These are phyloP conservation scores for Artibeus lituratus DNA, from an alignment of 2,797 vertebrate genomes.

Conservation along the genomic window DNA sequence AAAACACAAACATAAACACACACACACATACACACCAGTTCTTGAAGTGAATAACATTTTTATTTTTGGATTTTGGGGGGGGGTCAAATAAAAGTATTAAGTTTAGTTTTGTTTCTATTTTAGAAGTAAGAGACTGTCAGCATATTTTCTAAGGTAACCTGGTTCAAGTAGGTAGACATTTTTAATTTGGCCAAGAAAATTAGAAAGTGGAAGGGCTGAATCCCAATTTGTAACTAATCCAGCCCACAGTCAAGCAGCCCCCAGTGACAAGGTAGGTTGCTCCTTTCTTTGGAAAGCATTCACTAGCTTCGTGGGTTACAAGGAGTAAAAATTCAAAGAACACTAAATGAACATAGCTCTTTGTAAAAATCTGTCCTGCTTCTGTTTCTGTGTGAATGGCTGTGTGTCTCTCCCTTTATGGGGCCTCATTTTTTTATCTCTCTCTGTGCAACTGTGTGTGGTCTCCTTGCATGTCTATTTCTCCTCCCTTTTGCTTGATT, in stretches of 20 bases:
- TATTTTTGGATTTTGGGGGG: not conserved
- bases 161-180: not conserved
- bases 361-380: not conserved
- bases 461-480: constrained; percentile 23
- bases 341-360: not conserved
- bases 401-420: not conserved
- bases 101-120: not conserved
- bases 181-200: not conserved
- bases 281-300: not conserved
- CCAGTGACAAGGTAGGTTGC: not conserved
- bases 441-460: constrained; percentile 17
- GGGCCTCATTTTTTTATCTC: constrained; percentile 7
- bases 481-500: not conserved
- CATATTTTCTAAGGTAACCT: not conserved
- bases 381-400: not conserved
- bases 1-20: not conserved
- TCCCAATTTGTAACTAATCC: not conserved
- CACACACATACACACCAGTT: not conserved
- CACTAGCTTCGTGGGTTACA: not conserved
- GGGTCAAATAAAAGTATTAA: not conserved
- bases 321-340: not conserved
- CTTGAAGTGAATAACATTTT: not conserved
- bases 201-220: not conserved
- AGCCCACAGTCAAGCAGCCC: not conserved
- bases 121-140: not conserved